phyloP scores from a whole-genome alignment of 2,888 invertebrate species.

The Cylindroiulus punctatus region DNA sequence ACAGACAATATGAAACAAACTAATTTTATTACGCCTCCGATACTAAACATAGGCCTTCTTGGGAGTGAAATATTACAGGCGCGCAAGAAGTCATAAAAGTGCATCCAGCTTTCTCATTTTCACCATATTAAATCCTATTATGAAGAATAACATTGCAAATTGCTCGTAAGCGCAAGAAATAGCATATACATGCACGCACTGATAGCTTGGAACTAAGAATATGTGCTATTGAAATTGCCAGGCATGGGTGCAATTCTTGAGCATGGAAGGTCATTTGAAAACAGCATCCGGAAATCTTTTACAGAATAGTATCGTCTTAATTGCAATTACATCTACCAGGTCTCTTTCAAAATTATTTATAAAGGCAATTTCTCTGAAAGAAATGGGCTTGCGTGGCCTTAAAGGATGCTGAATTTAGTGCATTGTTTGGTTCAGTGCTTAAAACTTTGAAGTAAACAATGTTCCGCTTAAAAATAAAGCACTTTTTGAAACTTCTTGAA shows the following conservation, averaged over 20 bases:
- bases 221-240: neutral
- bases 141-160: slow-evolving; percentile 25
- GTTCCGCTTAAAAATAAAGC: neutral
- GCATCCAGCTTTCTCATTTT: slow-evolving; percentile 32
- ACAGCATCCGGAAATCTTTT: neutral
- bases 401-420: neutral
- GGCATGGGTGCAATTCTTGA: neutral
- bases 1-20: neutral
- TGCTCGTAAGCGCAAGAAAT: neutral
- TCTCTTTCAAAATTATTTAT: neutral
- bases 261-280: slow-evolving; percentile 1
- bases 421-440: neutral
- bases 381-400: neutral
- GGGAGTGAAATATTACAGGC: slow-evolving; percentile 1
- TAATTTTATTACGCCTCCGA: neutral
- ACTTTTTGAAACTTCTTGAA: neutral
- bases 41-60: neutral
- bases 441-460: neutral
- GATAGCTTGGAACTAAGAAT: neutral
- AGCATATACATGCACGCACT: neutral
- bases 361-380: neutral
- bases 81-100: slow-evolving; percentile 24
- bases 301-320: neutral
- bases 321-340: slow-evolving; percentile 19
- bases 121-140: slow-evolving; percentile 18